Evolutionary conservation across 2,113 vertebrate species (phyloP), one percentile per base, ranked within the genome.

Genomic region (Verasper variegatus): DNA sequence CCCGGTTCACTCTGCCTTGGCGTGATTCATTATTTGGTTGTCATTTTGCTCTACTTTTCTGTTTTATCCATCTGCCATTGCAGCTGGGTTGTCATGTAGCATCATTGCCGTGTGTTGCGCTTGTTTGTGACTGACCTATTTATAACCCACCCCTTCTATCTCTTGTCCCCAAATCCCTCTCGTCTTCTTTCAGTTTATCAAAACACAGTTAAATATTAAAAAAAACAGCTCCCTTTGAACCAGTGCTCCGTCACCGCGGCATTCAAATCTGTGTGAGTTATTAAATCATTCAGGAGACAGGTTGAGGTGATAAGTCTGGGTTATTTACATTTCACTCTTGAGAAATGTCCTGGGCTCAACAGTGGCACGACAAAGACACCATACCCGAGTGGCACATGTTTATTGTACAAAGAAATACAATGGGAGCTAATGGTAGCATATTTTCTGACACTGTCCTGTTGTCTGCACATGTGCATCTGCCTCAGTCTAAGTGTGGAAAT

Each of bases 121-220:
- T 62, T 78, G 69, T 85, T 82, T 81, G 76, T 54, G 80, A 80
- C 68, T 93, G 91, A 92, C 92, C 91, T 91, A 94, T 92, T 93
- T 93, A 88, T 90, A 89, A 86, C 88, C 89, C 84, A 40, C 65
- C 68, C 81, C 62, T 85, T 84, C 75, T 62, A 71, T 85, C 83
- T 63, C 66, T 71, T 88, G 82, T 69, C 89, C 88, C 86, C 78
- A 81, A 85, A 86, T 84, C 73, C 69, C 83, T 75, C 70, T 59
- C 79, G 69, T 81, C 74, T 66, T 78, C 66, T 80, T 86, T 75
- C 72, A 74, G 72, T 82, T 86, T 82, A 86, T 82, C 68, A 87
- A 87, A 89, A 87, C 79, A 84, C 2, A 13, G 74, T 87, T 88
- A 79, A 71, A 67, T 83, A 86, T 47, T 0, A 15, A 49, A 51